phyloP scores from a whole-genome alignment of 2,113 vertebrate genomes.

The Entomyzon cyanotis region DNA sequence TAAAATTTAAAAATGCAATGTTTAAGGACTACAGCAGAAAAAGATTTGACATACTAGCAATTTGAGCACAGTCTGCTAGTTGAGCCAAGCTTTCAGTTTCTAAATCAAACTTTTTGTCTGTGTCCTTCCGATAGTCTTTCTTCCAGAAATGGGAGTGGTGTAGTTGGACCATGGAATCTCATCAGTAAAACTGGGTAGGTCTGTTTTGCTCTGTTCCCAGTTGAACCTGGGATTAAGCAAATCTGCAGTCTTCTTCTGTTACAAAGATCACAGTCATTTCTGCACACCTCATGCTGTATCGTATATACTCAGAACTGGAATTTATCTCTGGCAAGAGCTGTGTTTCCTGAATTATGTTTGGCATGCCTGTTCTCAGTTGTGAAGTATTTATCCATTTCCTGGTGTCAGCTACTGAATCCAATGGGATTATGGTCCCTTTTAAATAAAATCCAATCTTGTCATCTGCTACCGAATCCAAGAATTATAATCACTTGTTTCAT shows the following conservation, averaged over 20 bases:
- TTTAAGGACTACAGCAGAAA: not conserved
- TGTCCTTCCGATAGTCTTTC: not conserved
- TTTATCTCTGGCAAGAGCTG: conserved; percentile 19
- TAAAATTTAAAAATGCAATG: not conserved
- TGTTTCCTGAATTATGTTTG: conserved; percentile 19
- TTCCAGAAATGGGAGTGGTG: not conserved
- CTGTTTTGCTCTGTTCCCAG: not conserved
- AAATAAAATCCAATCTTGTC: not conserved
- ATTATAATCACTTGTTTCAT: not conserved
- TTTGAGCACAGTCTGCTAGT: not conserved
- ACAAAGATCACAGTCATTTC: not conserved
- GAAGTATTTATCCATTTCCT: conserved; percentile 27
- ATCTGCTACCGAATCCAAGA: not conserved
- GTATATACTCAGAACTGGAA: not conserved
- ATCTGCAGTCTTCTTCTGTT: not conserved
- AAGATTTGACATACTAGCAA: not conserved
- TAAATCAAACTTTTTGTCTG: not conserved
- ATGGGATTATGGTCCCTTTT: not conserved
- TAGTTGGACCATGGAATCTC: not conserved
- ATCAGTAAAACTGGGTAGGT: not conserved
- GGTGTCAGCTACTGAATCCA: conserved; percentile 1
- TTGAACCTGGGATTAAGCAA: not conserved
- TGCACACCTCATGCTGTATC: not conserved
- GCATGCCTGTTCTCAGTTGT: not conserved
- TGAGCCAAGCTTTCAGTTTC: not conserved